Percentiles rank a stretch among this genome's conserved stretches.
These are phyloP conservation scores for Semaprochilodus insignis DNA, from an alignment of 2,797 vertebrate genomes.

Conservation along the genomic window DNA sequence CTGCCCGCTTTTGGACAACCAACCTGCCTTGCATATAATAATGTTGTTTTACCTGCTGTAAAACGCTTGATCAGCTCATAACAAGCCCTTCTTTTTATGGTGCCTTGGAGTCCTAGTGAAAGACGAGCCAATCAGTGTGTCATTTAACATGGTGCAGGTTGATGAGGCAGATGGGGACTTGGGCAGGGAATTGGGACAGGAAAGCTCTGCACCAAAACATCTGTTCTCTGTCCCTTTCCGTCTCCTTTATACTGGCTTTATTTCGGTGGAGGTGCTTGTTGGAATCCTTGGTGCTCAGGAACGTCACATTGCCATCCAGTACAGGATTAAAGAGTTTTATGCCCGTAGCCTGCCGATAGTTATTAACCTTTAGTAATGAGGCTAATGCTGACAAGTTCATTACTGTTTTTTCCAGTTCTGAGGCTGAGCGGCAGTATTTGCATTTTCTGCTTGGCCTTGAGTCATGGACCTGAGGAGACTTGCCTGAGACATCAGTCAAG, in stretches of 20 bases:
- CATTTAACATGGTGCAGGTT: background rate
- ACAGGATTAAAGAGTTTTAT: background rate
- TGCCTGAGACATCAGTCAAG: background rate
- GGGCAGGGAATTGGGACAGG: background rate
- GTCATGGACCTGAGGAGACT: background rate
- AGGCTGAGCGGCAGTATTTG: background rate
- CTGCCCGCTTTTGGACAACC: too few species aligned
- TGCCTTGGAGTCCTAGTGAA: background rate
- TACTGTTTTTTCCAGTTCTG: background rate
- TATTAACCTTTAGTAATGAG: background rate
- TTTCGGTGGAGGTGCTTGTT: background rate
- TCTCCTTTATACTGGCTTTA: background rate
- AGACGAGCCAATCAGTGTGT: background rate
- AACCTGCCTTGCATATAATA: background rate
- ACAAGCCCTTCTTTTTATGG: background rate
- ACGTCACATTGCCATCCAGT: background rate
- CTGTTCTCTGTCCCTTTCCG: background rate
- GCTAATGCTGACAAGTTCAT: background rate
- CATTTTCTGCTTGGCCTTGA: background rate
- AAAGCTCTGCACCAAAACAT: background rate
- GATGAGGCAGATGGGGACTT: background rate
- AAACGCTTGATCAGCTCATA: background rate
- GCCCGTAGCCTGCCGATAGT: background rate
- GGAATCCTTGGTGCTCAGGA: background rate
- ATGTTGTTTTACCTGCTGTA: background rate